Conservation (phyloP, 2,797 vertebrate species). For the Chlorospingus flavigularis region DNA sequence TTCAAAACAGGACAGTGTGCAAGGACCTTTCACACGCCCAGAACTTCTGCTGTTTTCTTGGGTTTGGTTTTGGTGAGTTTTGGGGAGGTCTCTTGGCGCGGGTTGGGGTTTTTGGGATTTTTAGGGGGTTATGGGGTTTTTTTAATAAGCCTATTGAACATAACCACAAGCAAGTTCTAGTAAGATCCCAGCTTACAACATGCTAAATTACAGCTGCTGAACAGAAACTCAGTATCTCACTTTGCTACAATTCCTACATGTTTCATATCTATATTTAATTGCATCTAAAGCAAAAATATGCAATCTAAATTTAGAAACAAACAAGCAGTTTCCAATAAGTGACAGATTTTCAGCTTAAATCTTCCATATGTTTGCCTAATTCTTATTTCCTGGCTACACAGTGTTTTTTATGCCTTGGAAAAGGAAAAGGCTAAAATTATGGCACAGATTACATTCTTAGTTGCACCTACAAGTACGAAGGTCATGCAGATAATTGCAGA, state of each 20-base stretch:
- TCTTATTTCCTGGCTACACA: neutral
- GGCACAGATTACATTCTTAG: neutral
- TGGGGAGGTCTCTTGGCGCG: fast-evolving
- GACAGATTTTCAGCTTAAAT: neutral
- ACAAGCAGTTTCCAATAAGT: neutral
- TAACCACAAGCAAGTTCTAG: neutral
- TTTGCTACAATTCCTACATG: neutral
- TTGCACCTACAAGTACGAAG: neutral
- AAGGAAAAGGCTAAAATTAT: neutral
- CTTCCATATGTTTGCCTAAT: neutral
- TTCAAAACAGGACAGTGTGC: fast-evolving
- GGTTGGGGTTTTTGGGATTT: neutral
- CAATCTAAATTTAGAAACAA: neutral
- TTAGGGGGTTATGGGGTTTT: fast-evolving
- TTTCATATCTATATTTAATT: neutral
- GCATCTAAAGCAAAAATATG: neutral
- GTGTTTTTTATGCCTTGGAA: neutral
- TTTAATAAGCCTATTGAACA: neutral
- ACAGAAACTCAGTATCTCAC: neutral
- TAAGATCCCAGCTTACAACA: neutral
- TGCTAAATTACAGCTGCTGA: neutral
- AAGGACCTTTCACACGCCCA: fast-evolving
- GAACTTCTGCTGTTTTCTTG: neutral
- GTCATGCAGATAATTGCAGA: neutral
- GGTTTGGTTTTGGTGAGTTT: neutral